Evolutionary conservation across 2,888 invertebrate genomes (phyloP).

Genomic region (Andrena bucephala): DNA sequence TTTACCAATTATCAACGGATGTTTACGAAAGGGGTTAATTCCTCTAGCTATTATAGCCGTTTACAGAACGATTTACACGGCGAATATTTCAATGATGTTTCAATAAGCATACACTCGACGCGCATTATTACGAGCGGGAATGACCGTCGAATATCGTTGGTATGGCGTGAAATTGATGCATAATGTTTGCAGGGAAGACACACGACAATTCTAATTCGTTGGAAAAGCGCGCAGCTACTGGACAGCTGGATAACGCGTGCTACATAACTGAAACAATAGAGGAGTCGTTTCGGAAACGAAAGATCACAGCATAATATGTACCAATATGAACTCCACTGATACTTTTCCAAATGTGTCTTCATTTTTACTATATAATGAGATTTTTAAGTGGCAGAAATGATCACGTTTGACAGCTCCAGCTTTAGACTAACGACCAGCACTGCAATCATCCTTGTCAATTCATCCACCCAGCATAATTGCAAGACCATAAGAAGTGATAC

Average conservation of each 20-base stretch:
- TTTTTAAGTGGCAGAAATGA: no score
- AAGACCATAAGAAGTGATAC: background rate
- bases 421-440: background rate
- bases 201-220: conserved; percentile 43
- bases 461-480: background rate
- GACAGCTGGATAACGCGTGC: background rate
- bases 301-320: no score
- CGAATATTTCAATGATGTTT: conserved; percentile 60
- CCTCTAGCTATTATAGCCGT: conserved; percentile 29
- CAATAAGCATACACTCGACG: conserved; percentile 46
- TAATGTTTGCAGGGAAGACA: conserved; percentile 56
- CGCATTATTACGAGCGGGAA: conserved; percentile 43
- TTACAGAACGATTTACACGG: conserved; percentile 40
- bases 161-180: conserved; percentile 27
- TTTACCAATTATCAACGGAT: conserved; percentile 28
- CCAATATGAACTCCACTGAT: no score
- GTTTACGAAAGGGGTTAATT: conserved; percentile 48
- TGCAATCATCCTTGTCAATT: background rate
- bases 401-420: background rate
- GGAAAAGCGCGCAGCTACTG: conserved; percentile 36
- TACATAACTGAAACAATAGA: no score
- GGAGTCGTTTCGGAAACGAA: no score
- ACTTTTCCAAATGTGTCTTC: no score
- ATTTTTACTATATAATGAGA: no score
- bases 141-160: conserved; percentile 52